Base-by-base conservation (phyloP, 2,888 invertebrate genomes). In the Oscheius sp. region DNA sequence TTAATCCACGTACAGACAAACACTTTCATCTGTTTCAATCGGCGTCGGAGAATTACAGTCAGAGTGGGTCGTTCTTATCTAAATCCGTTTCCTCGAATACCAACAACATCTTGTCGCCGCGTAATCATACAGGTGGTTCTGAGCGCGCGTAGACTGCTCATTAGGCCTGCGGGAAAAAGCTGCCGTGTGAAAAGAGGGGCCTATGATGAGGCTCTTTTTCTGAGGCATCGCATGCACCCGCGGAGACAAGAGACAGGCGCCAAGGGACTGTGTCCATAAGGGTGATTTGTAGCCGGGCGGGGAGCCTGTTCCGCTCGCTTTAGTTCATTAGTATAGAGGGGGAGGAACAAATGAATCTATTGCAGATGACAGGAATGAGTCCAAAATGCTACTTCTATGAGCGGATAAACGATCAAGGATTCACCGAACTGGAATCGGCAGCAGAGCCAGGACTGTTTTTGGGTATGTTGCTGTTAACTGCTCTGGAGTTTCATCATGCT, bases 21-120 rank as follows among this genome's bases (percentile, higher is more conserved):
- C 50, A 76, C 75, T 37, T 82, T 68, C 63, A 11, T 82, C 11
- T 82, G 82, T 63, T 82, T 82, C 59, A 82, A 80, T 57, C 76
- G 76, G 59, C 60, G 79, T 0, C 37, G 71, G 55, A 50, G 68
- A 55, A 62, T 75, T 53, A 63, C 68, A 32, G 53, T 48, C 21
- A 70, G 71, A 66, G 75, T 75, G 53, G 48, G 75, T 48, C 57
- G 70, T 55, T 60, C 58, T 70, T 70, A 70, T 70, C 70, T 70
- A 70, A 70, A 70, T 70, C 70, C 59, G 29, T 42, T n/a, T n/a
- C 57, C 60, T 13, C 62, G 62, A 62, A 7, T 47, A 29, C 62
- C 21, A 62, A 62, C 21, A 42, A 47, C 47, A 21, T 37, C 62
- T 42, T 42, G 47, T 42, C 37, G 33, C 29, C 57, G 2, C 57